These are phyloP conservation scores for Drosophila crucigera DNA, from an alignment of 2,888 invertebrate genomes.

Conservation along the genomic window DNA sequence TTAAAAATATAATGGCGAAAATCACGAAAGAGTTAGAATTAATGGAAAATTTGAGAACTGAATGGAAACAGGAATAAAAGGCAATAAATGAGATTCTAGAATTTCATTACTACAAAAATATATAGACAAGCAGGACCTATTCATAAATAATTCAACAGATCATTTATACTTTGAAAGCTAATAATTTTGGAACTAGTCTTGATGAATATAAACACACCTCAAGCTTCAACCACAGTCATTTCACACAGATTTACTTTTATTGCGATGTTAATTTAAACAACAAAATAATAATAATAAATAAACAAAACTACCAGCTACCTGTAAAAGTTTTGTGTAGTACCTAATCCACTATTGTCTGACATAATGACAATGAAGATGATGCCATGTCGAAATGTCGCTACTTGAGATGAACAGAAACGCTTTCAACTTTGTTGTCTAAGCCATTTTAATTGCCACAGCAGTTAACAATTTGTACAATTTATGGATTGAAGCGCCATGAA, in stretches of 20 bases:
- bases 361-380: conserved; percentile 55
- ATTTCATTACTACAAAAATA: neutral
- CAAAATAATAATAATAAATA: neutral
- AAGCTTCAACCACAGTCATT: neutral
- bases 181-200: neutral
- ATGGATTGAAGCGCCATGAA: conserved; percentile 61
- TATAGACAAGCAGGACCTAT: neutral
- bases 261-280: conserved; percentile 32
- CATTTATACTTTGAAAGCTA: neutral
- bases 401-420: conserved; percentile 49
- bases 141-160: neutral
- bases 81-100: neutral
- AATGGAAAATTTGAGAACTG: neutral
- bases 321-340: conserved; percentile 31
- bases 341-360: conserved; percentile 65
- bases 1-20: neutral
- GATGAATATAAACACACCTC: neutral
- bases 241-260: conserved; percentile 10
- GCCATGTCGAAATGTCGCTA: conserved; percentile 70
- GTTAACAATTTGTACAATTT: conserved; percentile 23
- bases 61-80: neutral
- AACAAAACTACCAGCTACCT: conserved; percentile 22
- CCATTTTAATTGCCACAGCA: conserved; percentile 73
- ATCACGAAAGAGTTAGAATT: neutral
- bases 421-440: conserved; percentile 64